Conservation (phyloP, 2,888 invertebrate species). For the Diachrysia chrysitis region DNA sequence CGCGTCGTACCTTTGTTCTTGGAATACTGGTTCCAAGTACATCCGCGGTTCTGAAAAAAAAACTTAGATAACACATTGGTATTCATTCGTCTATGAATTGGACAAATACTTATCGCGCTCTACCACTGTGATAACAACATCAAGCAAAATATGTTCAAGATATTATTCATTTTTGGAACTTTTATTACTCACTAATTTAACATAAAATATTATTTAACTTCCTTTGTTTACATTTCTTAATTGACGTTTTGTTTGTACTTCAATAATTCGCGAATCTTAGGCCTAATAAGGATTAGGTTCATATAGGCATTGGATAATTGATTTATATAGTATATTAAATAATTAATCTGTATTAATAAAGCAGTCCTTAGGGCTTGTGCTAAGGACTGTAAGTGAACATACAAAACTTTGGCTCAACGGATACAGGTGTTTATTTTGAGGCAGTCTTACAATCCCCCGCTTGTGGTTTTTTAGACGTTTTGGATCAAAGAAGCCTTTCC, state of each 20-base stretch:
- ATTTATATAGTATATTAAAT: neutral
- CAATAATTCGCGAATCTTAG: conserved; percentile 6
- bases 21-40: conserved; percentile 16
- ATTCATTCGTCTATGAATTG: neutral
- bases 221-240: neutral
- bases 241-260: neutral
- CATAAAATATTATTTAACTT: neutral
- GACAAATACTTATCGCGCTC: conserved; percentile 10
- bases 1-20: conserved; percentile 37
- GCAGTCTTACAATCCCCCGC: conserved; percentile 75
- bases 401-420: conserved; percentile 64
- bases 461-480: conserved; percentile 66
- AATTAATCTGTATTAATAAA: neutral
- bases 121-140: conserved; percentile 14
- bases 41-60: neutral
- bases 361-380: conserved; percentile 20
- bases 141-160: conserved; percentile 1
- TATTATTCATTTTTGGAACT: conserved; percentile 6
- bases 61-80: neutral
- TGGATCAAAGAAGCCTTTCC: conserved; percentile 60
- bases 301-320: neutral
- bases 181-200: neutral
- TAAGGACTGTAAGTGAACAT: conserved; percentile 22
- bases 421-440: conserved; percentile 81
- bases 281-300: conserved; percentile 27